Evolutionary conservation across 1,140 invertebrate species (phyloP).

Genomic region (Pseudomyrmex cubaensis): DNA sequence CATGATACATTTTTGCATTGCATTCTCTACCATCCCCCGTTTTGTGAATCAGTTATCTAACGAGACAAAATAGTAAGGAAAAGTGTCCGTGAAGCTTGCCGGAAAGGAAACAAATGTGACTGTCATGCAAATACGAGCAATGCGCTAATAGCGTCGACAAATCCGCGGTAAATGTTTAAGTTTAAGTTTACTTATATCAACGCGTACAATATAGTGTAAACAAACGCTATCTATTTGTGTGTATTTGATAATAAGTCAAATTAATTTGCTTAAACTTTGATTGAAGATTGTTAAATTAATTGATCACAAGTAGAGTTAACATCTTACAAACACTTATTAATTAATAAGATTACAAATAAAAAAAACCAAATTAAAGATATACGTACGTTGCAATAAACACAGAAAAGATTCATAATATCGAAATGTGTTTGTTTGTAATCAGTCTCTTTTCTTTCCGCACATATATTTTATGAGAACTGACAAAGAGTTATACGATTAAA

Average conservation of each 20-base stretch:
- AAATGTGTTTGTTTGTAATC: too few relatives aligned
- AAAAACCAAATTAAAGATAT: neutral
- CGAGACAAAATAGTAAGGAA: neutral
- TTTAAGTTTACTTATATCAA: conserved; percentile 29
- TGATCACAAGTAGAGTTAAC: neutral
- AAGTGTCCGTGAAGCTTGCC: neutral
- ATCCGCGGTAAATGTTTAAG: neutral
- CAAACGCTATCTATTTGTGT: neutral
- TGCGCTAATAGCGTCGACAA: conserved; percentile 45
- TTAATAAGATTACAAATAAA: neutral
- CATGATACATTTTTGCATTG: too few relatives aligned
- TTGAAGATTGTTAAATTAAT: neutral
- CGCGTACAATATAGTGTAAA: neutral
- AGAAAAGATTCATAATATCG: neutral
- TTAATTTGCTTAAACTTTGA: neutral
- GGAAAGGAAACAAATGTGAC: conserved; percentile 20
- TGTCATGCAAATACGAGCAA: conserved; percentile 24
- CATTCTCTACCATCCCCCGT: neutral
- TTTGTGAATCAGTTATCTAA: conserved; percentile 15
- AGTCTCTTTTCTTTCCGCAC: too few relatives aligned
- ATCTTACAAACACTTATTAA: neutral
- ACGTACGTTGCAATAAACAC: neutral
- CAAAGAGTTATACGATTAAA: too few relatives aligned
- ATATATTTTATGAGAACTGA: too few relatives aligned
- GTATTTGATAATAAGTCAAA: neutral